Base-by-base conservation (phyloP, 2,888 invertebrate genomes). In the Drosophila prolongata region DNA sequence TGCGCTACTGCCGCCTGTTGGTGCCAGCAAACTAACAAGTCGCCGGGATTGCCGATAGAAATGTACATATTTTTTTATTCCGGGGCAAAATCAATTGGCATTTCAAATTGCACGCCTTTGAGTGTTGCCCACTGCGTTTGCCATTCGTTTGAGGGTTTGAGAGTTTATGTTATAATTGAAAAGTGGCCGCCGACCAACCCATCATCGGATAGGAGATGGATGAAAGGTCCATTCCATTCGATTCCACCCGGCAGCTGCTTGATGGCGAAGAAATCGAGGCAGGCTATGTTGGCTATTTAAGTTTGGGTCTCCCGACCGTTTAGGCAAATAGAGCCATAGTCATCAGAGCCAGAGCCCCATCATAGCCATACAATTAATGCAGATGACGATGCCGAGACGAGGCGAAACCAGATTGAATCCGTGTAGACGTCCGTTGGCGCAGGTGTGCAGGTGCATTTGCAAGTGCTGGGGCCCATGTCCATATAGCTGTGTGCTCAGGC, bases 91-190 rank as follows among this genome's bases (percentile, higher is more conserved):
- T 85, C 84, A 87, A 84, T 84, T 84, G 87, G 87, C 82, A 87
- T 87, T 87, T 87, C 65, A 84, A 84, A 84, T 84, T 87, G 83
- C 78, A 60, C 70, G 87, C 85, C 83, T 84, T 84, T 83, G 83
- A 84, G 81, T 76, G 49, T 52, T 49, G 74, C 50, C 38, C 65
- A 64, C 74, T 79, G 60, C 38, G 54, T 76, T 79, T 67, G 55
- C 70, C 52, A 65, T 77, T 77, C 76, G 68, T 76, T 84, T 16
- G 79, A 79, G 66, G 65, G 58, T 55, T 55, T 55, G 58, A 34
- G 66, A 47, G 71, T 81, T 77, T 74, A 70, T 75, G 62, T 64
- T 66, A 82, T 84, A 87, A 87, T 84, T 82, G 85, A 84, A 87
- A 87, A 78, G 72, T 79, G 75, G 66, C 56, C 77, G 52, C 47